Conservation (phyloP, 1,140 invertebrate species). For the Globodera rostochiensis region DNA sequence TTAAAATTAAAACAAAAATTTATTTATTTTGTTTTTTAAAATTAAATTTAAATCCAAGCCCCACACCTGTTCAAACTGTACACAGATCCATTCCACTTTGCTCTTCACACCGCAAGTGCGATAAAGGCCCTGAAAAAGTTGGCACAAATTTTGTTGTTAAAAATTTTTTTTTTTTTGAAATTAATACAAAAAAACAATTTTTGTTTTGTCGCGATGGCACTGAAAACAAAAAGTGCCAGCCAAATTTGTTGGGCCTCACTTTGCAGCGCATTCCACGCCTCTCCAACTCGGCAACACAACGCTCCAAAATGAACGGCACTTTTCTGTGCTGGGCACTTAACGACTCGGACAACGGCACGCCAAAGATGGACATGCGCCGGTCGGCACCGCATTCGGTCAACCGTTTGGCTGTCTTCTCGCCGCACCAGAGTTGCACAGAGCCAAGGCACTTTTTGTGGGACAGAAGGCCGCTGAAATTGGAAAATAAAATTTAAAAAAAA, state of each 20-base stretch:
- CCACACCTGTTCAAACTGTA: slow-evolving; percentile 54
- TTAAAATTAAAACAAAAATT: not conserved
- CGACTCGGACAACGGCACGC: slow-evolving; percentile 58
- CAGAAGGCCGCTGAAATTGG: slow-evolving; percentile 20
- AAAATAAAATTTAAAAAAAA: too few relatives aligned
- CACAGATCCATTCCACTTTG: slow-evolving; percentile 64
- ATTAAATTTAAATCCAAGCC: not conserved
- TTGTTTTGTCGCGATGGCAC: not conserved
- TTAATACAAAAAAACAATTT: not conserved
- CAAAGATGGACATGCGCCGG: slow-evolving; percentile 61
- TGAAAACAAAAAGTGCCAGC: not conserved
- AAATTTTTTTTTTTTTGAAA: slow-evolving; percentile 25
- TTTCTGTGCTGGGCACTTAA: slow-evolving; percentile 54
- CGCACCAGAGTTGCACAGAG: slow-evolving; percentile 34
- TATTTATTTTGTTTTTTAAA: not conserved
- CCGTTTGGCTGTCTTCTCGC: slow-evolving; percentile 21
- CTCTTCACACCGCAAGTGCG: slow-evolving; percentile 65
- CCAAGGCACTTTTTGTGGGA: slow-evolving; percentile 61
- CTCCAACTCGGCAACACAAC: slow-evolving; percentile 61
- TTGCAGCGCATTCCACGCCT: slow-evolving; percentile 59
- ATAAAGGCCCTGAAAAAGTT: slow-evolving; percentile 58
- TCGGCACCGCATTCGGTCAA: slow-evolving; percentile 28
- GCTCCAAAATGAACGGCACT: slow-evolving; percentile 60
- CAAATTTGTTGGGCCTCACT: slow-evolving; percentile 34
- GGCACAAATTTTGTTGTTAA: not conserved